Evolutionary conservation across 2,797 vertebrate species (phyloP).

Genomic region (Moxostoma hubbsi): DNA sequence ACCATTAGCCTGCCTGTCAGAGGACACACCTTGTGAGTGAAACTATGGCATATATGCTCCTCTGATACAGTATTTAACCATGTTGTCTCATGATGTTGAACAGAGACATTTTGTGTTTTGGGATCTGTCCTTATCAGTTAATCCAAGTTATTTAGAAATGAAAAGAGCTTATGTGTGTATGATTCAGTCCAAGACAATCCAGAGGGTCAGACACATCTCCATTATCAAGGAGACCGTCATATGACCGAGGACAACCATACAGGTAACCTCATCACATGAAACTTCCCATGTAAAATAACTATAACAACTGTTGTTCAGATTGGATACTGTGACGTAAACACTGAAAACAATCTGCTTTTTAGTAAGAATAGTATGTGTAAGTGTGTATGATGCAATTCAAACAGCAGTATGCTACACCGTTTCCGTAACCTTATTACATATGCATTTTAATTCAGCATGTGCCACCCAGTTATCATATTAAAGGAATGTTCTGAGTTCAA

Average conservation of each 20-base stretch:
- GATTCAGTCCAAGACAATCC: slow-evolving; percentile 90
- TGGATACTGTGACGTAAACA: too few species aligned
- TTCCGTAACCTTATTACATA: too few species aligned
- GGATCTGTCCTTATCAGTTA: neutral
- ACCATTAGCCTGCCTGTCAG: slow-evolving; percentile 91
- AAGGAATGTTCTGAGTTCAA: too few species aligned
- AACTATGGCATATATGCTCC: neutral
- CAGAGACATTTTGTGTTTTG: neutral
- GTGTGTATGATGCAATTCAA: too few species aligned
- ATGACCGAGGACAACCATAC: slow-evolving; percentile 87
- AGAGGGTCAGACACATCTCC: slow-evolving; percentile 90
- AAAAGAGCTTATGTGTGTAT: neutral
- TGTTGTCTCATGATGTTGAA: too few species aligned
- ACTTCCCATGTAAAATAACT: too few species aligned
- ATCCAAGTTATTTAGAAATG: neutral
- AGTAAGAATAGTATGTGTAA: too few species aligned
- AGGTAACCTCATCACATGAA: slow-evolving; percentile 75
- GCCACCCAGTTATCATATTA: too few species aligned
- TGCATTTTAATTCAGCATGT: too few species aligned
- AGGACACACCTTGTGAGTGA: slow-evolving; percentile 95
- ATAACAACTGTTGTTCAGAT: too few species aligned
- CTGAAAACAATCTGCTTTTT: too few species aligned
- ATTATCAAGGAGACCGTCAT: slow-evolving; percentile 91
- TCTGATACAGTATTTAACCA: neutral
- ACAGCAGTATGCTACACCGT: too few species aligned